Base-by-base conservation (phyloP, 2,797 vertebrate genomes). In the Notamacropus eugenii region DNA sequence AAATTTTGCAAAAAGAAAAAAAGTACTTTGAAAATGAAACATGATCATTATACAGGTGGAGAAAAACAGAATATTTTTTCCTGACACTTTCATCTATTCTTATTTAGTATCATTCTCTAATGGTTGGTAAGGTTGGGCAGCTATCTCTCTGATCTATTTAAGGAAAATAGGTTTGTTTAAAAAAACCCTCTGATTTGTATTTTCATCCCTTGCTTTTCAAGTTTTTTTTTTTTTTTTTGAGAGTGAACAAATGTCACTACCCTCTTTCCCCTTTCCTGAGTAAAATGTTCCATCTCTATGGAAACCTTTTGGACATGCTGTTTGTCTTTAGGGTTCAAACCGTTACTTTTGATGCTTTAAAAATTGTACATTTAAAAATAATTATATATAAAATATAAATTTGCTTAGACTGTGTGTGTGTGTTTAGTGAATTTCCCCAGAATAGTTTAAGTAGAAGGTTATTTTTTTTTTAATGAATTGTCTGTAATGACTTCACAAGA, bases 181-280 rank as follows among this genome's bases (percentile, higher is more conserved):
- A 82, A 94, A 50, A 19, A 94, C 87, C 92, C 31, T 95, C 90
- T 93, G 55, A 92, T 74, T 96, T 95, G 58, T 91, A 62, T 94
- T 95, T 97, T 94, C 40, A 97, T 96, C 31, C 94, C 8, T 93
- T 95, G 90, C 95, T 93, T 97, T 94, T 93, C 59, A 93, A 34
- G 5, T 96, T 96, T 97, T 40, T 74, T 40, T 67, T 96, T 67
- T 29, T 59, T 31, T 62, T 34, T 91, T 93, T 95, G 74, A 94
- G 67, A 95, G 14, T 55, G 40, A 95, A 40, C 19, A 54, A 95
- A 94, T 96, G 95, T 94, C 95, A 92, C 0, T 82, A 59, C 50
- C 92, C 50, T 91, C 0, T 4, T 93, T 90, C 54, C 1, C 29
- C 55, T 91, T 93, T 92, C 14, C 92, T 56, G 28, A 95, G 31